These are phyloP conservation scores for Botia almorhae DNA, from an alignment of 2,797 vertebrate genomes.

Conservation along the genomic window DNA sequence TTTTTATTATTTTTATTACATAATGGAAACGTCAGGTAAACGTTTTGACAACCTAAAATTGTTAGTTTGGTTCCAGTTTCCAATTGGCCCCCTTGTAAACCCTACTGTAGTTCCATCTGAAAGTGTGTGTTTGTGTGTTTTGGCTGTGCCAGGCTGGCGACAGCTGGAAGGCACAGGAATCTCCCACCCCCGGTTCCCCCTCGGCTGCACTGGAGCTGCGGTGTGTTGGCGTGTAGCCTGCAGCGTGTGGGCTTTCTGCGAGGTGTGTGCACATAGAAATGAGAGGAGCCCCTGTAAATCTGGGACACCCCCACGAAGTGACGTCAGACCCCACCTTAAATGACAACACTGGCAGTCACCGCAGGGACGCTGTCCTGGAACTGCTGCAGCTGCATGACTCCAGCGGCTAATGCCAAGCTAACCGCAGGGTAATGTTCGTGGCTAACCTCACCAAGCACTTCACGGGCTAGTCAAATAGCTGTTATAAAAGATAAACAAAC, in stretches of 20 bases:
- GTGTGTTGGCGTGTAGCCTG: conserved; percentile 74
- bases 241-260: conserved; percentile 74
- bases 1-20: neutral
- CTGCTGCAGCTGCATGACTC: conserved; percentile 31
- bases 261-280: conserved; percentile 60
- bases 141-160: conserved; percentile 80
- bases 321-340: conserved; percentile 66
- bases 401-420: conserved; percentile 49
- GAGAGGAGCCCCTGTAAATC: conserved; percentile 70
- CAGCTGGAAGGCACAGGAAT: conserved; percentile 80
- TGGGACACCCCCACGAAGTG: conserved; percentile 73
- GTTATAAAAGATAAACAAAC: neutral
- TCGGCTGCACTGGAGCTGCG: conserved; percentile 74
- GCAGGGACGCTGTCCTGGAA: conserved; percentile 52
- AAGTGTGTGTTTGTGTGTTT: conserved; percentile 57
- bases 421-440: conserved; percentile 35
- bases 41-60: too few species aligned
- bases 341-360: conserved; percentile 57
- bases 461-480: neutral
- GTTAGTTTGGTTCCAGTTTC: neutral
- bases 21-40: too few species aligned
- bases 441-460: conserved; percentile 33
- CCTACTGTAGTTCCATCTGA: conserved; percentile 72
- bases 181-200: conserved; percentile 72
- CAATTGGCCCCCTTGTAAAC: conserved; percentile 1